These are phyloP conservation scores for Drosophila eugracilis DNA, from an alignment of 1,140 invertebrate genomes.

Conservation along the genomic window DNA sequence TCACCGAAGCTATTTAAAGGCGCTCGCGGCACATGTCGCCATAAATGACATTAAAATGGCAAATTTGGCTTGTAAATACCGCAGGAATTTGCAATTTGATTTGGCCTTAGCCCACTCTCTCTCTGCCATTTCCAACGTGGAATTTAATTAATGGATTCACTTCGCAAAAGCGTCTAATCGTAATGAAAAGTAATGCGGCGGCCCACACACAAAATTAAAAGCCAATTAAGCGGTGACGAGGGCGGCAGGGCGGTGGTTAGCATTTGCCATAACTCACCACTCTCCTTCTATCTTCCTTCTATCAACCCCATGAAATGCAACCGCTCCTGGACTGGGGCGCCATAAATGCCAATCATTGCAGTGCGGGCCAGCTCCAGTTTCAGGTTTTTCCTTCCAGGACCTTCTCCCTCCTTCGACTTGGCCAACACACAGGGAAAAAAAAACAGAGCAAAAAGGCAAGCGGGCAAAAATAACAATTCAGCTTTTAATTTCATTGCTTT, in stretches of 20 bases:
- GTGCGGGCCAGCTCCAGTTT: conserved; percentile 9
- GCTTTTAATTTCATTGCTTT: conserved; percentile 75
- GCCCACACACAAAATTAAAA: conserved; percentile 47
- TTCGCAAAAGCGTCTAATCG: conserved; percentile 35
- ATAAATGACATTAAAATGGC: conserved; percentile 50
- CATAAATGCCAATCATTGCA: conserved; percentile 73
- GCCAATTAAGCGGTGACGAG: conserved; percentile 47
- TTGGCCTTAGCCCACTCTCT: background rate
- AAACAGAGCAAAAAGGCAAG: conserved; percentile 22
- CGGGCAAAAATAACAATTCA: conserved; percentile 64
- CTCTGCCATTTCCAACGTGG: background rate
- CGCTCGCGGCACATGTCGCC: conserved; percentile 32
- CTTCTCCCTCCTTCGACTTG: background rate
- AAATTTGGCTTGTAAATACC: conserved; percentile 51
- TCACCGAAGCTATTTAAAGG: conserved; percentile 24
- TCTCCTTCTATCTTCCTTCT: background rate
- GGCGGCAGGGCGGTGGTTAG: background rate
- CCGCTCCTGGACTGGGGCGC: background rate
- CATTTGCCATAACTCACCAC: conserved; percentile 35
- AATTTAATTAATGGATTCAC: conserved; percentile 49
- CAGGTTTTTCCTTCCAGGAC: background rate
- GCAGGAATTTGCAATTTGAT: conserved; percentile 46
- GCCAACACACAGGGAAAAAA: background rate
- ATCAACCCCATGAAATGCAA: conserved; percentile 1
- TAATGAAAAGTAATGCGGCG: conserved; percentile 51